These are phyloP conservation scores for Spodoptera exigua DNA, from an alignment of 2,888 invertebrate genomes.

Conservation along the genomic window DNA sequence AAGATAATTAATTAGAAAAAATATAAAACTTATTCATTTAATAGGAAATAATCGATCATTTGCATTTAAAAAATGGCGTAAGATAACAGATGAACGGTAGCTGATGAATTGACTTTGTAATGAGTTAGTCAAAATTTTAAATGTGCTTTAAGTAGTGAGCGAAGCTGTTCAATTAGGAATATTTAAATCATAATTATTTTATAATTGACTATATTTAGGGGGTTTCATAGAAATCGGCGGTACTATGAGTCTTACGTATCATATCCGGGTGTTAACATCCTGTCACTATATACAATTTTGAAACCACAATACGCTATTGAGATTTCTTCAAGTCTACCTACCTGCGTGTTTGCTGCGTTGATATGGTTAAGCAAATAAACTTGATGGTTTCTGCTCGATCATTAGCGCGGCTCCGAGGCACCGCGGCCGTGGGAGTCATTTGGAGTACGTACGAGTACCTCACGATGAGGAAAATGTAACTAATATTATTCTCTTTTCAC, in stretches of 20 bases:
- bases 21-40: slow-evolving; percentile 22
- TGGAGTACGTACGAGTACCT: too few relatives aligned
- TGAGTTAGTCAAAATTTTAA: slow-evolving; percentile 3
- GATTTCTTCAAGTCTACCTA: too few relatives aligned
- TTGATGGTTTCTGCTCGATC: too few relatives aligned
- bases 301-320: background rate
- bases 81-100: slow-evolving; percentile 40
- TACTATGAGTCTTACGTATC: background rate
- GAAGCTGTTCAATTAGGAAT: too few relatives aligned
- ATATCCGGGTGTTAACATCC: background rate
- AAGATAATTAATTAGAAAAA: slow-evolving; percentile 40
- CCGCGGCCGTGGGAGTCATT: too few relatives aligned
- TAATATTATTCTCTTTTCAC: too few relatives aligned
- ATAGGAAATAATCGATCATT: slow-evolving; percentile 36
- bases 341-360: too few relatives aligned
- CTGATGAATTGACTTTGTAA: slow-evolving; percentile 27
- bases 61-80: slow-evolving; percentile 30
- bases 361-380: too few relatives aligned
- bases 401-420: too few relatives aligned
- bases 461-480: too few relatives aligned
- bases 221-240: slow-evolving; percentile 4
- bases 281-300: background rate
- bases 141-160: too few relatives aligned
- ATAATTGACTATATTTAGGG: background rate
- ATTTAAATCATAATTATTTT: too few relatives aligned